Conservation (phyloP, 2,888 invertebrate genomes). For the Drosophila picticornis region DNA sequence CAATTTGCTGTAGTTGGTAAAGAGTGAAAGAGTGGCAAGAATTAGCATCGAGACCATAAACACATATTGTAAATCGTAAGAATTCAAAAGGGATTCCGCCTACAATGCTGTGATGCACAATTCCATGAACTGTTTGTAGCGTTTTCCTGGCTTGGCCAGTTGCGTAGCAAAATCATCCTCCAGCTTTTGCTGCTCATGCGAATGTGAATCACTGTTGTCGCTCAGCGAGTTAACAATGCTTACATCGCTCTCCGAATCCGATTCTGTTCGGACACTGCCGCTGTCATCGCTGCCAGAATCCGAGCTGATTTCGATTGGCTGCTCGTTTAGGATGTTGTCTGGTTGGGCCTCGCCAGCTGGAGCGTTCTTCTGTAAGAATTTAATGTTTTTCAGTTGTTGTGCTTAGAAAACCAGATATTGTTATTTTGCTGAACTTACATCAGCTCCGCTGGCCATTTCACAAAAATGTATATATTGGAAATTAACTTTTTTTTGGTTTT, state of each 20-base stretch:
- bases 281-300: constrained; percentile 33
- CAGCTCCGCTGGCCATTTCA: constrained; percentile 47
- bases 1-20: constrained; percentile 35
- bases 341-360: constrained; percentile 29
- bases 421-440: constrained; percentile 19
- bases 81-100: background rate
- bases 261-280: background rate
- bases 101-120: constrained; percentile 55
- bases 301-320: constrained; percentile 52
- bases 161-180: constrained; percentile 28
- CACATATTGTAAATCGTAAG: background rate
- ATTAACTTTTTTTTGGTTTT: background rate
- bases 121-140: constrained; percentile 35
- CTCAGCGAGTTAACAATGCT: constrained; percentile 25
- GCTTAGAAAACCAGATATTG: background rate
- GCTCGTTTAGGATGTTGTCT: constrained; percentile 39
- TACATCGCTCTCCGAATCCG: constrained; percentile 20
- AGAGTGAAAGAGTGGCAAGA: background rate
- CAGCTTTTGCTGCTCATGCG: constrained; percentile 12
- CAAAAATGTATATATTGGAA: background rate
- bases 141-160: constrained; percentile 23
- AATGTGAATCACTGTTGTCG: constrained; percentile 19
- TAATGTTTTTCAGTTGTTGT: background rate
- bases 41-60: background rate
- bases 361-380: constrained; percentile 26